Evolutionary conservation across 2,888 invertebrate species (phyloP).

Genomic region (Dryobotodes eremita): DNA sequence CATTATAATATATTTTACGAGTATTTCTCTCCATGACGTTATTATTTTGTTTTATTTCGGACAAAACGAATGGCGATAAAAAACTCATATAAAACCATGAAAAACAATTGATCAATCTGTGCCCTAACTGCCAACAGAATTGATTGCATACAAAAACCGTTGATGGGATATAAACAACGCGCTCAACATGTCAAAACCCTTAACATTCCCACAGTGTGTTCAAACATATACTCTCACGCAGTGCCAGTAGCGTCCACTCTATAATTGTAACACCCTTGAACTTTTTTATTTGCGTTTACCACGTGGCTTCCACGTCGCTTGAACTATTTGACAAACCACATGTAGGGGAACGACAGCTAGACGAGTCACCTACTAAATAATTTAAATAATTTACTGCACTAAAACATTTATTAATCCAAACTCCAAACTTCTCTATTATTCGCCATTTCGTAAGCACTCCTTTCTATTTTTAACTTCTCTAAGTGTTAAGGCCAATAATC

Average conservation of each 20-base stretch:
- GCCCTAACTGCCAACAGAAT: neutral
- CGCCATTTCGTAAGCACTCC: neutral
- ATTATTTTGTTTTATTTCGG: neutral
- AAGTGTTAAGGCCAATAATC: neutral
- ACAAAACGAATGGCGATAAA: neutral
- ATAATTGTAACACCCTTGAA: constrained; percentile 62
- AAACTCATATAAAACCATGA: neutral
- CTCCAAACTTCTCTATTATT: neutral
- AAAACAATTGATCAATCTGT: neutral
- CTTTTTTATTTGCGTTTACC: constrained; percentile 59
- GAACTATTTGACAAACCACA: constrained; percentile 37
- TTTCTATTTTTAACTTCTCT: constrained; percentile 15
- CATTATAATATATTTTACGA: neutral
- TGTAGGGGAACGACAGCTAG: constrained; percentile 14
- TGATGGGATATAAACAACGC: constrained; percentile 38
- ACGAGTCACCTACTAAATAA: constrained; percentile 12
- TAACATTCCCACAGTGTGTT: constrained; percentile 36
- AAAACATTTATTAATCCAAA: neutral
- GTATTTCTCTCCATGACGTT: neutral
- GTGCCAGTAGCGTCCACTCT: constrained; percentile 50
- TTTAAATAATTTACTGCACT: constrained; percentile 12
- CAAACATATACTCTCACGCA: constrained; percentile 49
- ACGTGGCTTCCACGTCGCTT: constrained; percentile 49
- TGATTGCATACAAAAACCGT: constrained; percentile 27
- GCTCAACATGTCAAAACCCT: constrained; percentile 50